Evolutionary conservation across 1,140 invertebrate genomes (phyloP), one percentile per base, ranked within the genome.

Genomic region (Drosophila jambulina): DNA sequence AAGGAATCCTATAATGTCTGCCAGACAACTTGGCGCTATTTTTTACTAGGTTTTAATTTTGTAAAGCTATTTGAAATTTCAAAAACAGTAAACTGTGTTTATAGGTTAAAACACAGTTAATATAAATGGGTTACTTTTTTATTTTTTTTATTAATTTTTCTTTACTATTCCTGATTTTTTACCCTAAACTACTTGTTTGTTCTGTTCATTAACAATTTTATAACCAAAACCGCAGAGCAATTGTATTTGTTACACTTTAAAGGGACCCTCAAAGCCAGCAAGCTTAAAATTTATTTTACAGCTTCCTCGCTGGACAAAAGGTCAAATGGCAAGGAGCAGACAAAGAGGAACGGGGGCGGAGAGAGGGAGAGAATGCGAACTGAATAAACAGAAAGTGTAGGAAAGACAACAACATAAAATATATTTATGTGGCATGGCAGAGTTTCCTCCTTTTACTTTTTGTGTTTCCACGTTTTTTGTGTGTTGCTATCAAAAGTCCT

Each of bases 391-490:
- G 64, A 77, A 83, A 78, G 80, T 71, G 80, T 74, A 64, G 76
- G 71, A 87, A 88, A 74, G 80, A 80, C 64, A 83, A 75, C 72
- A 84, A 65, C 72, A 87, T 87, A 88, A 84, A 87, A 88, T 78
- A 84, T 87, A 87, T 87, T 84, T 87, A 84, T 87, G 85, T 87
- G 74, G 60, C 77, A 77, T 79, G 68, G 84, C 80, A 90, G 74
- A 72, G 70, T 27, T 59, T 36, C 54, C 25, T 49, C 21, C 27
- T 36, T 13, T 72, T 51, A n/a, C 13, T 65, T 27, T 56, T 23
- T 12, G 9, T 23, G 15, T 17, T 48, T 25, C 45, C 17, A 46
- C 21, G 15, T 23, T 43, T 43, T 62, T 29, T 80, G 68, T 87
- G 69, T 88, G 77, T 61, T 75, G 71, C 76, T 77, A 77, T 82